phyloP scores from a whole-genome alignment of 2,797 vertebrate genomes.

The Catamblyrhynchus diadema region DNA sequence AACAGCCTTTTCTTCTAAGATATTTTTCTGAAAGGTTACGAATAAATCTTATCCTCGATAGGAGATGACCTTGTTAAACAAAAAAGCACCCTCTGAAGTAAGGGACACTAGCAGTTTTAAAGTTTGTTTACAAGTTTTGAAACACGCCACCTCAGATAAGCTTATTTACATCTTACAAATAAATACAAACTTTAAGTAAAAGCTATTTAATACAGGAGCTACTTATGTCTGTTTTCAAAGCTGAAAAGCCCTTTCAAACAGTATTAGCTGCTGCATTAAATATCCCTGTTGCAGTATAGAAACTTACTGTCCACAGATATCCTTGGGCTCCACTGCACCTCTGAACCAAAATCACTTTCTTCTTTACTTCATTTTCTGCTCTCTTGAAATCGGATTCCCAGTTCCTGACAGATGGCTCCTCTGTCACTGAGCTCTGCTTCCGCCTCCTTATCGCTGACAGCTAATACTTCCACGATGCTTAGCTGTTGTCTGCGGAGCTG shows the following conservation, averaged over 20 bases:
- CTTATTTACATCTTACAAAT: slow-evolving; percentile 25
- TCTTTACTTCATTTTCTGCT: slow-evolving; percentile 70
- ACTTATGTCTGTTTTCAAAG: slow-evolving; percentile 34
- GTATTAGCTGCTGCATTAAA: neutral
- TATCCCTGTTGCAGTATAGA: slow-evolving; percentile 26
- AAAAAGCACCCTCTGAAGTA: slow-evolving; percentile 4
- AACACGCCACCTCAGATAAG: slow-evolving; percentile 39
- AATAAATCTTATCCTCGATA: neutral
- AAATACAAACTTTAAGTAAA: slow-evolving; percentile 23
- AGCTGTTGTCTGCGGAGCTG: slow-evolving; percentile 69
- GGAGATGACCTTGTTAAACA: slow-evolving; percentile 29
- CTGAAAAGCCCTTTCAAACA: slow-evolving; percentile 33
- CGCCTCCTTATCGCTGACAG: slow-evolving; percentile 72
- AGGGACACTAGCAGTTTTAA: slow-evolving; percentile 7
- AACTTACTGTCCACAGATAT: slow-evolving; percentile 77
- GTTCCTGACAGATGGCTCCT: slow-evolving; percentile 75
- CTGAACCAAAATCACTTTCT: slow-evolving; percentile 70
- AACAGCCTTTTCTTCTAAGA: slow-evolving; percentile 12
- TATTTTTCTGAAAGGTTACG: neutral
- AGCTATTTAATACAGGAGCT: slow-evolving; percentile 38
- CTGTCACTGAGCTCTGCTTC: slow-evolving; percentile 62
- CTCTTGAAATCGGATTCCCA: slow-evolving; percentile 61
- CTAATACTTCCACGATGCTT: slow-evolving; percentile 73
- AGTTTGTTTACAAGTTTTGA: slow-evolving; percentile 55
- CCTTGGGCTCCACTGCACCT: slow-evolving; percentile 66